Evolutionary conservation across 1,140 invertebrate species (phyloP).

Genomic region (Trinorchestia longiramus): DNA sequence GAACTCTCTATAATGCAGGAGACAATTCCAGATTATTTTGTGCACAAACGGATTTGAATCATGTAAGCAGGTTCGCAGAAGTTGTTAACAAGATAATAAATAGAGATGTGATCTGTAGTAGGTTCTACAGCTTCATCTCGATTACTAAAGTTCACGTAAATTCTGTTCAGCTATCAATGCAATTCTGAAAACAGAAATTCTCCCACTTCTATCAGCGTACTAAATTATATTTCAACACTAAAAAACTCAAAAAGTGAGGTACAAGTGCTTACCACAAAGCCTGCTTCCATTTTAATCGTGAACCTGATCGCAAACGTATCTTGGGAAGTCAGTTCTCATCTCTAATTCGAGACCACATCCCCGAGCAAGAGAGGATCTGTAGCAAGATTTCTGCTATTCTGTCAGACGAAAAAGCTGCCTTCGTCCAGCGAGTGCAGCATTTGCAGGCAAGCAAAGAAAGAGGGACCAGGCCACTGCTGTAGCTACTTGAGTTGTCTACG

Average conservation of each 20-base stretch:
- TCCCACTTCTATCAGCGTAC: too few species aligned
- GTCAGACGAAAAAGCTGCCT: not conserved
- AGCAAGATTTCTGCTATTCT: not conserved
- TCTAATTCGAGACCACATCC: not conserved
- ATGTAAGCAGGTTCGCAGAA: too few species aligned
- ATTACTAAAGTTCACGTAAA: too few species aligned
- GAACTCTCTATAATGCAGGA: too few species aligned
- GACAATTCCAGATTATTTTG: too few species aligned
- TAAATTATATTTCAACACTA: not conserved
- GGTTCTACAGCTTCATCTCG: too few species aligned
- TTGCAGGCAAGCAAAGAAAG: not conserved
- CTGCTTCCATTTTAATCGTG: not conserved
- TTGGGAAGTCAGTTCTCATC: not conserved
- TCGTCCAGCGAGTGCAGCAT: not conserved
- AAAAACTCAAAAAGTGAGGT: not conserved
- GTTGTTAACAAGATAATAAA: too few species aligned
- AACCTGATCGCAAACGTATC: not conserved
- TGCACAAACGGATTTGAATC: too few species aligned
- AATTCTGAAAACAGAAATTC: not conserved
- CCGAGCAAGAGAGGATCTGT: not conserved
- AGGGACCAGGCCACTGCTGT: not conserved
- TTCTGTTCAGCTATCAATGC: too few species aligned
- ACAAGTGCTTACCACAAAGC: not conserved
- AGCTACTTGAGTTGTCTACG: constrained; percentile 21
- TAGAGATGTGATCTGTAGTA: too few species aligned